Conservation (phyloP, 1,140 invertebrate genomes). For the Dolichoris vasculosae region DNA sequence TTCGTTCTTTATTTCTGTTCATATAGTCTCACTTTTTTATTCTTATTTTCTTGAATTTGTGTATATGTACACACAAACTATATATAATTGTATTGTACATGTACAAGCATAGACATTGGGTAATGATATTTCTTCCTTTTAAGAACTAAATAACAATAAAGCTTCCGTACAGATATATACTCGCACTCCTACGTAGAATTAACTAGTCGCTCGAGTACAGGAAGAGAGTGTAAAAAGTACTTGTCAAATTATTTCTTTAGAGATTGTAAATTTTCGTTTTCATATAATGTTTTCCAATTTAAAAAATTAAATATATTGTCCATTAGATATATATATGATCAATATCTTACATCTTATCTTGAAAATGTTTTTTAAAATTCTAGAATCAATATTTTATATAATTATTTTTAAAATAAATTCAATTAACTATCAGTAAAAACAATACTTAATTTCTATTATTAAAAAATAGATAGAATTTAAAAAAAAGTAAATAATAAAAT, state of each 20-base stretch:
- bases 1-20: conserved; percentile 28
- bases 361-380: too few relatives aligned
- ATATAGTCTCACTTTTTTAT: conserved; percentile 27
- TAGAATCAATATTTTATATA: too few relatives aligned
- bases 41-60: conserved; percentile 34
- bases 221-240: background rate
- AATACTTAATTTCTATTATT: too few relatives aligned
- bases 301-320: too few relatives aligned
- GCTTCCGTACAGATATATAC: conserved; percentile 32
- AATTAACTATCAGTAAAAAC: too few relatives aligned
- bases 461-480: too few relatives aligned
- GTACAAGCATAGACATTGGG: conserved; percentile 52
- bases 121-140: conserved; percentile 50
- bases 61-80: conserved; percentile 41
- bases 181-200: background rate
- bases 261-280: background rate
- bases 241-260: background rate
- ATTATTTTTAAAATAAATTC: too few relatives aligned
- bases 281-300: background rate
- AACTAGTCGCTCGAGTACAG: background rate
- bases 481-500: too few relatives aligned
- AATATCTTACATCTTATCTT: too few relatives aligned
- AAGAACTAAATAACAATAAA: conserved; percentile 62
- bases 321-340: too few relatives aligned
- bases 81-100: conserved; percentile 52